Conservation (phyloP, 2,888 invertebrate species). For the Meandrusa payeni region DNA sequence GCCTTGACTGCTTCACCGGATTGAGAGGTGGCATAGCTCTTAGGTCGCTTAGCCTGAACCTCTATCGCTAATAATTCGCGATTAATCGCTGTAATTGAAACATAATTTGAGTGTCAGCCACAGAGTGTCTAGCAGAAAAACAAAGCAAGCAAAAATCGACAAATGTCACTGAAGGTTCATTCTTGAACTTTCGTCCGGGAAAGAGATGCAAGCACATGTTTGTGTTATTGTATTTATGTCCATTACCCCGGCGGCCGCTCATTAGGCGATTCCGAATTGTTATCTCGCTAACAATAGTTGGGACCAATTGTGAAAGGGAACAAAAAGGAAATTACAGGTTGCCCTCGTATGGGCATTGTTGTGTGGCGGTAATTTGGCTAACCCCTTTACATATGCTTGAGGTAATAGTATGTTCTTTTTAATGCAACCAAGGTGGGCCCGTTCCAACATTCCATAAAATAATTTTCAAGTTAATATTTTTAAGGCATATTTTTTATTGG, state of each 20-base stretch:
- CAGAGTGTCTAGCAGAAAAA: background rate
- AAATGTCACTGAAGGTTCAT: no score
- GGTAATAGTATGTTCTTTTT: constrained; percentile 26
- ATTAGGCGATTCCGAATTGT: constrained; percentile 38
- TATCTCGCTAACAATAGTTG: constrained; percentile 35
- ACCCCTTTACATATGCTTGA: constrained; percentile 46
- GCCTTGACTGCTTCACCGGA: no score
- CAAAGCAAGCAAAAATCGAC: no score
- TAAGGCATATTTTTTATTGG: no score
- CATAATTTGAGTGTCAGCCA: no score
- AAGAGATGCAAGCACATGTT: background rate
- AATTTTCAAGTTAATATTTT: no score
- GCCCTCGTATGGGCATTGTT: constrained; percentile 47
- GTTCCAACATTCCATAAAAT: background rate
- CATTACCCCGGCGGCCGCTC: constrained; percentile 28
- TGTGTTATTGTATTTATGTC: constrained; percentile 1
- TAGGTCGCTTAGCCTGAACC: no score
- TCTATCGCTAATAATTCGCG: no score
- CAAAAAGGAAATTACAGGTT: constrained; percentile 66
- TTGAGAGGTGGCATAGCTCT: no score
- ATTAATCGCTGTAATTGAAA: no score
- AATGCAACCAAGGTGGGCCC: constrained; percentile 23
- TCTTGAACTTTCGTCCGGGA: no score
- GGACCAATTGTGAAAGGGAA: constrained; percentile 44
- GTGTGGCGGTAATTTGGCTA: constrained; percentile 56